Conservation (phyloP, 2,888 invertebrate genomes). For the Leucophenga maculata region DNA sequence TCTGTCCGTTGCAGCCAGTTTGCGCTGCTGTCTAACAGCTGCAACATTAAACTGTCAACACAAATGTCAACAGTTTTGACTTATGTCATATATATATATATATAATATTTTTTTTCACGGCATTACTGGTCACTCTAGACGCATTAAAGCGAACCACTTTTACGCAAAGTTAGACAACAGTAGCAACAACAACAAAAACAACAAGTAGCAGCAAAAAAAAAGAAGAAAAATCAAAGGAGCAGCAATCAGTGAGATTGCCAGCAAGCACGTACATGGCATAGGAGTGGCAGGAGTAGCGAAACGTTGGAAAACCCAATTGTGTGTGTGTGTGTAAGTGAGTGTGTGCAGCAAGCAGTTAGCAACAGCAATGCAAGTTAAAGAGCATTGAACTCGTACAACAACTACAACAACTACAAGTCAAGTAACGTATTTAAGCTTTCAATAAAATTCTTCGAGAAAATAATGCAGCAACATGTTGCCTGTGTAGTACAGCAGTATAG, state of each 20-base stretch:
- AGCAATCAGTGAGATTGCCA: conserved; percentile 9
- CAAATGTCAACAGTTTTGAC: conserved; percentile 52
- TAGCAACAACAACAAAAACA: conserved; percentile 25
- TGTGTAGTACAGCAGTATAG: too few relatives aligned
- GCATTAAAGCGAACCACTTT: conserved; percentile 6
- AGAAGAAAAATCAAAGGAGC: not conserved
- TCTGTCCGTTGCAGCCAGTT: too few relatives aligned
- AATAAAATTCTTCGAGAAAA: not conserved
- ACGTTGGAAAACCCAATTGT: conserved; percentile 6
- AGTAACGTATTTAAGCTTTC: not conserved
- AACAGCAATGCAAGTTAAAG: not conserved
- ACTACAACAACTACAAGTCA: not conserved
- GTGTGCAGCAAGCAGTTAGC: conserved; percentile 10
- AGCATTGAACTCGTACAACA: not conserved
- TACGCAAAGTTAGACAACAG: conserved; percentile 17
- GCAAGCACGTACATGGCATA: not conserved
- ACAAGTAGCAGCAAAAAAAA: conserved; percentile 4
- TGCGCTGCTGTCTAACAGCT: conserved; percentile 6
- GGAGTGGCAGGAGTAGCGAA: not conserved
- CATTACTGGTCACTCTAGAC: not conserved
- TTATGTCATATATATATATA: conserved; percentile 61
- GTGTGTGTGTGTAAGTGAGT: conserved; percentile 9
- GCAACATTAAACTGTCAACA: conserved; percentile 50
- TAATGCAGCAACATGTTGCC: conserved; percentile 1
- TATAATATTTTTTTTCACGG: not conserved